phyloP scores from a whole-genome alignment of 2,797 vertebrate species.

The Enteromius paludinosus region DNA sequence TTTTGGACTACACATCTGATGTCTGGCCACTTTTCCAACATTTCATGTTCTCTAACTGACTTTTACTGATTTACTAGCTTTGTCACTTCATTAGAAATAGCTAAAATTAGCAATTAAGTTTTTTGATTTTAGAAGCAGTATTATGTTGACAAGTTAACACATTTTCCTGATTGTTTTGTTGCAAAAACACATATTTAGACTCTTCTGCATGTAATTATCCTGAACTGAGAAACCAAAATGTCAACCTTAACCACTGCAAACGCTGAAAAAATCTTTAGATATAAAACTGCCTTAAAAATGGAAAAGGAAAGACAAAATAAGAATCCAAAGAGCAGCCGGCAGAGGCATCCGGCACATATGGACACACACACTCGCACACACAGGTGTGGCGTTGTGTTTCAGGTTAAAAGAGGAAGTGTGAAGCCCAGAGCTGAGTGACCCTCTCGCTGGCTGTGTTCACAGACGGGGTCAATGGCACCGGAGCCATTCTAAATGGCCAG shows the following conservation, averaged over 20 bases:
- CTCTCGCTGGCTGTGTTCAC: constrained; percentile 59
- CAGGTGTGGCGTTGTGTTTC: constrained; percentile 47
- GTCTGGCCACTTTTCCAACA: background rate
- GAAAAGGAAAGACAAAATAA: constrained; percentile 5
- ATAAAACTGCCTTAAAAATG: background rate
- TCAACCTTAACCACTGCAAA: background rate
- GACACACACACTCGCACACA: constrained; percentile 36
- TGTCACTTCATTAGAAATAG: background rate
- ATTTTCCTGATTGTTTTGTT: background rate
- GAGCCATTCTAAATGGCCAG: constrained; percentile 73
- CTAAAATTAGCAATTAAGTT: background rate
- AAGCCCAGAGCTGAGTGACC: constrained; percentile 63
- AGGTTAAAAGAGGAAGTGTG: constrained; percentile 60
- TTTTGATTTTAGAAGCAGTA: background rate
- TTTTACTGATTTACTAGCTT: background rate
- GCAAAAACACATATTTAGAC: background rate
- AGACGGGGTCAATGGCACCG: constrained; percentile 70
- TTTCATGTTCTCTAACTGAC: background rate
- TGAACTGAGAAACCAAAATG: background rate
- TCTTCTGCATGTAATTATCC: background rate
- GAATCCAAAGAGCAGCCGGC: background rate
- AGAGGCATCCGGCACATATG: constrained; percentile 31
- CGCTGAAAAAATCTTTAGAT: background rate
- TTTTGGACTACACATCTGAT: background rate
- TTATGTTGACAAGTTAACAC: background rate